Percentiles rank a stretch among this genome's conserved stretches.
Conservation (phyloP, 2,113 vertebrate genomes). For the Microcebus jonahi region DNA sequence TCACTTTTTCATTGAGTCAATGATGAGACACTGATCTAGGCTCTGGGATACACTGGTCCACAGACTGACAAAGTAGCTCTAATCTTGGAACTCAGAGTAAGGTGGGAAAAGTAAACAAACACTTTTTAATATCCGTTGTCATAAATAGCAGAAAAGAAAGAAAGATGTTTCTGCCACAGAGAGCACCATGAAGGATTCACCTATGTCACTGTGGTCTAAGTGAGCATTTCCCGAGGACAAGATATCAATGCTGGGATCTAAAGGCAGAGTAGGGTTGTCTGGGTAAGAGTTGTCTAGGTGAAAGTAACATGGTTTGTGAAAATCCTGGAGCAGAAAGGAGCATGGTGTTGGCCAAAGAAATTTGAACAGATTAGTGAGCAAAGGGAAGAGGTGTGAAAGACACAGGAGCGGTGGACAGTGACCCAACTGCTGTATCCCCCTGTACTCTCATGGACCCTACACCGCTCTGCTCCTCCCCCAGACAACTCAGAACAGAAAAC, state of each 20-base stretch:
- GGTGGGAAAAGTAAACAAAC: neutral
- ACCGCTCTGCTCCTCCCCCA: neutral
- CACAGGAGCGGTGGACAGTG: neutral
- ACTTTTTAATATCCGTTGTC: neutral
- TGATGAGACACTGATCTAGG: neutral
- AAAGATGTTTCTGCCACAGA: neutral
- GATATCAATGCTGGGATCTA: neutral
- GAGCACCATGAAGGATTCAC: no score
- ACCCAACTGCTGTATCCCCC: no score
- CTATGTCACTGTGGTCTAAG: neutral
- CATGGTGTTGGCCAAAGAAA: neutral
- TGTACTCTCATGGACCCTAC: accelerated
- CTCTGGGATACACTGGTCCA: neutral
- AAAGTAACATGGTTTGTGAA: neutral
- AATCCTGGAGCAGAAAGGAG: neutral
- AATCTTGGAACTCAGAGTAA: no score
- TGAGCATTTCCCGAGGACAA: neutral
- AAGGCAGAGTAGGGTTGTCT: no score
- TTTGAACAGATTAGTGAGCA: neutral
- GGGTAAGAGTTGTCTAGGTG: neutral
- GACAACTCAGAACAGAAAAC: neutral
- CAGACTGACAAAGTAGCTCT: neutral
- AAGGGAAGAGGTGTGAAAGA: neutral
- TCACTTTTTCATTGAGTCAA: neutral
- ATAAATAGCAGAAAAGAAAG: neutral